Percentiles rank a stretch among this genome's conserved stretches.
Evolutionary conservation across 2,797 vertebrate species (phyloP).

Genomic region (Ctenosaura bakeri): DNA sequence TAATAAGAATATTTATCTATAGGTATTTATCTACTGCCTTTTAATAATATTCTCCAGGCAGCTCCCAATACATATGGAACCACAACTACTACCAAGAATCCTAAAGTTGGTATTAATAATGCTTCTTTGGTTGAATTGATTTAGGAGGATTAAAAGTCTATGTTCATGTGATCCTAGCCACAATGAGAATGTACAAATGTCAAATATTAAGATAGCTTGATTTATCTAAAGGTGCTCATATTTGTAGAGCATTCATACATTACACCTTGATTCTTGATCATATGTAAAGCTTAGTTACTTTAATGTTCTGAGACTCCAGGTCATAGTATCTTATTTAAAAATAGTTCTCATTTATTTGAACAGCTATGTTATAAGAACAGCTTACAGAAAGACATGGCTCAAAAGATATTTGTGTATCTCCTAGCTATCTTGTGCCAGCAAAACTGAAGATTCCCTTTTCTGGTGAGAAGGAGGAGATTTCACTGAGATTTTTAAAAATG

Average conservation of each 20-base stretch:
- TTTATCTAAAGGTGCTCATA: background rate
- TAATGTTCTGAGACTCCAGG: background rate
- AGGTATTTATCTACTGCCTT: background rate
- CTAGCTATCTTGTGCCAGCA: slow-evolving; percentile 9
- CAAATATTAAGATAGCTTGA: background rate
- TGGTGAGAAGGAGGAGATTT: too few relatives aligned
- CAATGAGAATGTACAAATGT: background rate
- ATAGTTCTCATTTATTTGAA: background rate
- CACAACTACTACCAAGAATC: background rate
- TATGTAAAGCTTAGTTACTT: background rate
- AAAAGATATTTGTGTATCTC: slow-evolving; percentile 27
- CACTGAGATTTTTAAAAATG: background rate
- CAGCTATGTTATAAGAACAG: background rate
- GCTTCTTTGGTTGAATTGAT: background rate
- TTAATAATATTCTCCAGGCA: background rate
- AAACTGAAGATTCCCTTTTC: background rate
- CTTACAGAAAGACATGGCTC: background rate
- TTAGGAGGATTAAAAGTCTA: background rate
- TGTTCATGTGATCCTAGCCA: background rate
- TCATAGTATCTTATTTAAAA: background rate
- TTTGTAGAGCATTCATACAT: background rate
- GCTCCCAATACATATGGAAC: background rate
- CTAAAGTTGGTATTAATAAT: background rate
- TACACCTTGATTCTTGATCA: background rate
- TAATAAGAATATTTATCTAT: background rate